These are phyloP conservation scores for Cinclus cinclus DNA, from an alignment of 2,113 vertebrate genomes.

Conservation along the genomic window DNA sequence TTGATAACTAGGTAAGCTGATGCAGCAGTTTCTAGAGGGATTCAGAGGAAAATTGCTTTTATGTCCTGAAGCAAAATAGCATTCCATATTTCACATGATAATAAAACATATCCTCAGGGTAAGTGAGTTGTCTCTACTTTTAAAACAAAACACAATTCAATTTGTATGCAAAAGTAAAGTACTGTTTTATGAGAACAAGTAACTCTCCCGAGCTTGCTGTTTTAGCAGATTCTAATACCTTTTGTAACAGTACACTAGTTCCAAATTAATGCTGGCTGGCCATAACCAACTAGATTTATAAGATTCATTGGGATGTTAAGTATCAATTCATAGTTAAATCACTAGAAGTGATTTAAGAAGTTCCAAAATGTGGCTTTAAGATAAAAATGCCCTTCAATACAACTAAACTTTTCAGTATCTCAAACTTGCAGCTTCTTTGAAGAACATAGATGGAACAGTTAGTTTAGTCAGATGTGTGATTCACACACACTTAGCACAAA, in stretches of 20 bases:
- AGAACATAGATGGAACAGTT: neutral
- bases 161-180: constrained; percentile 49
- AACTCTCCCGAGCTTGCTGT: constrained; percentile 32
- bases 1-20: constrained; percentile 59
- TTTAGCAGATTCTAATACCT: constrained; percentile 38
- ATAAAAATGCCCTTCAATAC: neutral
- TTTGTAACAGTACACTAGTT: neutral
- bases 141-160: constrained; percentile 64
- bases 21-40: constrained; percentile 45
- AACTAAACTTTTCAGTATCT: neutral
- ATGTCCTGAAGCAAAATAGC: constrained; percentile 66
- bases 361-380: neutral
- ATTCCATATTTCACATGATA: constrained; percentile 60
- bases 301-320: neutral
- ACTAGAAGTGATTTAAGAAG: neutral
- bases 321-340: neutral
- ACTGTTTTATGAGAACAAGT: constrained; percentile 37
- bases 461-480: neutral
- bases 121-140: constrained; percentile 55
- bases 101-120: constrained; percentile 63
- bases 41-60: constrained; percentile 73
- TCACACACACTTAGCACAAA: neutral
- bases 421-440: neutral
- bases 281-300: constrained; percentile 32
- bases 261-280: neutral